Evolutionary conservation across 2,888 invertebrate genomes (phyloP).

Genomic region (Leucophenga maculata): DNA sequence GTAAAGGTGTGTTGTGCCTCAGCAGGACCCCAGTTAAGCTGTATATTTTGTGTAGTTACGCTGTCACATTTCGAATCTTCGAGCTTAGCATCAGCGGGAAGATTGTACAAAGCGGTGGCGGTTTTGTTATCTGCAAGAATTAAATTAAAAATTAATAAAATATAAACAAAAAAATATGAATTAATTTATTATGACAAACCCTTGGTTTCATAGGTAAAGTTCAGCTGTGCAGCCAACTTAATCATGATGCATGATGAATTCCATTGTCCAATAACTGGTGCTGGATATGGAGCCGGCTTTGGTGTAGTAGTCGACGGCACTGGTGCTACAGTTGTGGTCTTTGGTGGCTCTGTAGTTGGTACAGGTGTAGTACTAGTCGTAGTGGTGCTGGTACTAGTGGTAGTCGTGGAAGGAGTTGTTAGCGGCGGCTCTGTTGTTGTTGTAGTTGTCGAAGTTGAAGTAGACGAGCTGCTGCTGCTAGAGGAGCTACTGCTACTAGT

Average conservation of each 20-base stretch:
- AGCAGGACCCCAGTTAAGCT: constrained; percentile 65
- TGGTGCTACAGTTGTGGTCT: constrained; percentile 58
- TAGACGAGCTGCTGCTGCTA: no score
- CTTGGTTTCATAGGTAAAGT: constrained; percentile 72
- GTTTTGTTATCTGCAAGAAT: constrained; percentile 60
- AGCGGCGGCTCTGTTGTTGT: constrained; percentile 18
- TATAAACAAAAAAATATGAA: no score
- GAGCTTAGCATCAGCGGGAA: constrained; percentile 72
- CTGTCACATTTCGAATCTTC: constrained; percentile 71
- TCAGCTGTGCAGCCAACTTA: constrained; percentile 79
- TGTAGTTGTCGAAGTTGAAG: constrained; percentile 36
- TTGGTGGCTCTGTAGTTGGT: constrained; percentile 57
- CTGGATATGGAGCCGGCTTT: constrained; percentile 65
- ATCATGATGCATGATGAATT: constrained; percentile 79
- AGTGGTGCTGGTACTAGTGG: constrained; percentile 33
- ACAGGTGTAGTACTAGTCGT: constrained; percentile 31
- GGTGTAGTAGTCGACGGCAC: constrained; percentile 66
- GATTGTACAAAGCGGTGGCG: constrained; percentile 66
- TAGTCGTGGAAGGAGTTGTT: constrained; percentile 15
- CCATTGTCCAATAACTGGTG: constrained; percentile 74
- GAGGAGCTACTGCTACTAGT: constrained; percentile 1
- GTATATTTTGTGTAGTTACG: constrained; percentile 70
- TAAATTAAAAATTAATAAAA: no score
- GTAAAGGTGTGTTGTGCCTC: constrained; percentile 58
- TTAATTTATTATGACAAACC: constrained; percentile 46